Percentiles rank a stretch among this genome's conserved stretches.
Evolutionary conservation across 2,888 invertebrate genomes (phyloP).

Genomic region (Eupeodes luniger): DNA sequence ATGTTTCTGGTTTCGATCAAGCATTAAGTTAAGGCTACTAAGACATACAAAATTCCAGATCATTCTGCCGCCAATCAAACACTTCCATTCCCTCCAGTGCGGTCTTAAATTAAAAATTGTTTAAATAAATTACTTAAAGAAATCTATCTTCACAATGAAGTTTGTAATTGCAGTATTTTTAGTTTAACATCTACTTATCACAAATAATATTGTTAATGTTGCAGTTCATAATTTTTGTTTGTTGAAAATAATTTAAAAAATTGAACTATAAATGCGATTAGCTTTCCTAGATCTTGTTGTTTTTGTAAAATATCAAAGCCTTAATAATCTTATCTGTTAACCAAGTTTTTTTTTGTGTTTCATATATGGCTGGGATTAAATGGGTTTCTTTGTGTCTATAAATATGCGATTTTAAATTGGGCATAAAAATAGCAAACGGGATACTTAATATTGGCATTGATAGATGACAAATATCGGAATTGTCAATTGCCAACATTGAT

Average conservation of each 20-base stretch:
- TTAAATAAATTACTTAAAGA: not conserved
- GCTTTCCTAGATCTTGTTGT: conserved; percentile 4
- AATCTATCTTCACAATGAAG: not conserved
- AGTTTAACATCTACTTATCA: not conserved
- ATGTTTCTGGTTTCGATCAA: too few species aligned
- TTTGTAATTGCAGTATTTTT: conserved; percentile 3
- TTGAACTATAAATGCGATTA: not conserved
- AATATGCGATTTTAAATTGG: too few species aligned
- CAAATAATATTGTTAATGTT: not conserved
- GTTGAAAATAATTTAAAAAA: not conserved
- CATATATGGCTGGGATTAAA: not conserved
- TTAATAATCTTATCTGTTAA: not conserved
- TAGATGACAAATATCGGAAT: too few species aligned
- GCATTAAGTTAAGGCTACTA: too few species aligned
- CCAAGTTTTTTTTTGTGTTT: not conserved
- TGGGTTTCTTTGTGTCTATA: not conserved
- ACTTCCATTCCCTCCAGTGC: not conserved
- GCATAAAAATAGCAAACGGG: too few species aligned
- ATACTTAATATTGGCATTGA: too few species aligned
- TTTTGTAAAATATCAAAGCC: not conserved
- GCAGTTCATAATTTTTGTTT: not conserved
- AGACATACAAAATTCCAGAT: too few species aligned
- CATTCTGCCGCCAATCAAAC: not conserved
- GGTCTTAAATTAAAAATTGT: conserved; percentile 1
- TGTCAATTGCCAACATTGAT: too few species aligned